A percentile compares a stretch with the other conserved stretches of the same genome.
phyloP scores from a whole-genome alignment of 2,888 invertebrate species.

The Drosophila affinis region DNA sequence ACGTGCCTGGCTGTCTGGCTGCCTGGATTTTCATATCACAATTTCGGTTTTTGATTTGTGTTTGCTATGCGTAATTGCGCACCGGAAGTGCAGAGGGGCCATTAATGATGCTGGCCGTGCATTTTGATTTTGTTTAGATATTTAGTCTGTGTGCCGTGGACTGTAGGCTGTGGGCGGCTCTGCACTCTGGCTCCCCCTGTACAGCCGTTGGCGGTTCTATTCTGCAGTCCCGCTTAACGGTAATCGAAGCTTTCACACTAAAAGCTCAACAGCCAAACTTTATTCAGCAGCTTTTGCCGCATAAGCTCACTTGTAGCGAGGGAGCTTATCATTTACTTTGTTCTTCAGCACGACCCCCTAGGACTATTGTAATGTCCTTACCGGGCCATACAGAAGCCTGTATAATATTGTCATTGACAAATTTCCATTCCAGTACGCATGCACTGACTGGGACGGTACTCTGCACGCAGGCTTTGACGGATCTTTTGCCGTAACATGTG shows the following conservation, averaged over 20 bases:
- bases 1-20: conserved; percentile 55
- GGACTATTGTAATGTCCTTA: conserved; percentile 25
- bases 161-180: not conserved
- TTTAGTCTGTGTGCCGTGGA: conserved; percentile 21
- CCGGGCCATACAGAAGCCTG: conserved; percentile 12
- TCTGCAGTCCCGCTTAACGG: no score
- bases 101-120: conserved; percentile 61
- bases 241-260: not conserved
- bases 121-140: conserved; percentile 35
- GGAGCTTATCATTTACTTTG: not conserved
- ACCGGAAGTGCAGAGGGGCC: conserved; percentile 62
- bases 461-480: conserved; percentile 17
- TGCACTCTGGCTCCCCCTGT: not conserved
- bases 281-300: conserved; percentile 33
- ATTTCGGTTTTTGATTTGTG: conserved; percentile 68
- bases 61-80: conserved; percentile 73
- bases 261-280: not conserved
- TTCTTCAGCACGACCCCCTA: not conserved
- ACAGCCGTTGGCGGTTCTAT: not conserved
- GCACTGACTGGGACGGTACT: conserved; percentile 39
- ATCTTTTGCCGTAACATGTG: conserved; percentile 60
- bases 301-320: conserved; percentile 2
- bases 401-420: conserved; percentile 61
- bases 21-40: conserved; percentile 52
- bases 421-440: conserved; percentile 62